Conservation (phyloP, 2,888 invertebrate genomes). For the Omphaloscelis lunosa region DNA sequence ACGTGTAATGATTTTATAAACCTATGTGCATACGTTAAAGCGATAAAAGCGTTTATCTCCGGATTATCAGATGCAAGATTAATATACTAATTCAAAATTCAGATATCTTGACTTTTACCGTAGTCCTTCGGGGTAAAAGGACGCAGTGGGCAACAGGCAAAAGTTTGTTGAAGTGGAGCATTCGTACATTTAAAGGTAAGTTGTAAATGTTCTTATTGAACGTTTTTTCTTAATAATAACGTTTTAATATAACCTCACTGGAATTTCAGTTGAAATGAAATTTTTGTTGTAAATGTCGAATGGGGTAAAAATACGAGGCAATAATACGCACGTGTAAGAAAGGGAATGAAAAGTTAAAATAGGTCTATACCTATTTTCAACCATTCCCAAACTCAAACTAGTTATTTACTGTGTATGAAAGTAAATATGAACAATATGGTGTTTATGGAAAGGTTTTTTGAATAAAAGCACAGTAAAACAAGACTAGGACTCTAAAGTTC, state of each 20-base stretch:
- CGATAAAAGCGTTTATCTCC: conserved; percentile 5
- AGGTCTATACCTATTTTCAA: too few relatives aligned
- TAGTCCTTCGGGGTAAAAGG: background rate
- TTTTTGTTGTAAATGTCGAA: background rate
- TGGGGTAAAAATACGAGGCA: background rate
- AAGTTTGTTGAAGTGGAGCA: background rate
- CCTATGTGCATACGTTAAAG: conserved; percentile 2
- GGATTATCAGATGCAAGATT: conserved; percentile 10
- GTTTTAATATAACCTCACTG: background rate
- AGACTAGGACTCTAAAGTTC: too few relatives aligned
- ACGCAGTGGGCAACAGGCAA: background rate
- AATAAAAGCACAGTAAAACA: too few relatives aligned
- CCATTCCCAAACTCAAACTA: too few relatives aligned
- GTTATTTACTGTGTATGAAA: too few relatives aligned
- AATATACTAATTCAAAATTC: background rate
- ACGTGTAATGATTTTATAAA: conserved; percentile 1
- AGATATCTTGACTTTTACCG: background rate
- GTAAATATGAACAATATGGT: too few relatives aligned
- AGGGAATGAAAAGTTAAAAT: too few relatives aligned
- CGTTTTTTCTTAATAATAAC: background rate
- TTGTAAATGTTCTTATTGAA: background rate
- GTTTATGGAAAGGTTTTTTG: too few relatives aligned
- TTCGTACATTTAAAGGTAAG: background rate
- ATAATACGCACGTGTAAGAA: background rate
- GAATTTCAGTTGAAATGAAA: background rate